These are phyloP conservation scores for Margaritifera margaritifera DNA, from an alignment of 2,888 invertebrate genomes.

Conservation along the genomic window DNA sequence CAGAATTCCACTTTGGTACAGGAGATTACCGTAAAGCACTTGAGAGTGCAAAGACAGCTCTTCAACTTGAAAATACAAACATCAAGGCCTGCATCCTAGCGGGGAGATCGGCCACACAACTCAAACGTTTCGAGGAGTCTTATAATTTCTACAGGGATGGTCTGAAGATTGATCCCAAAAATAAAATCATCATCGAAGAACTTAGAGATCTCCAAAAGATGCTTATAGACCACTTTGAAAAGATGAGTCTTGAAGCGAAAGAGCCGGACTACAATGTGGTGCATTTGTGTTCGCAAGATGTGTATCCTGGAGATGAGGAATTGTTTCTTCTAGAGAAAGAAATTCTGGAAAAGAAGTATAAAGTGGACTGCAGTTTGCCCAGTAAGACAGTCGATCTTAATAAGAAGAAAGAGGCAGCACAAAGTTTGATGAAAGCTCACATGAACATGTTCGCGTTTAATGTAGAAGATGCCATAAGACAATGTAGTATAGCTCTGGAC, in stretches of 20 bases:
- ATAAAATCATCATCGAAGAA: constrained; percentile 42
- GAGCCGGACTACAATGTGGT: constrained; percentile 56
- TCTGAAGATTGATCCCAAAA: constrained; percentile 49
- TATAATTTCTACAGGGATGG: constrained; percentile 53
- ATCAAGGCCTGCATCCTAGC: constrained; percentile 38
- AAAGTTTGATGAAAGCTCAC: constrained; percentile 46
- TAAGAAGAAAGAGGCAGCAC: constrained; percentile 37
- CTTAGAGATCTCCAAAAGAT: constrained; percentile 53
- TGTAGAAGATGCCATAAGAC: constrained; percentile 37
- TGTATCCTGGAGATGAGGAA: constrained; percentile 63
- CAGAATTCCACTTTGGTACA: constrained; percentile 16
- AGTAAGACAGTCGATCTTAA: constrained; percentile 14
- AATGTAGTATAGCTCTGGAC: constrained; percentile 31
- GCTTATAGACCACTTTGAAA: constrained; percentile 44
- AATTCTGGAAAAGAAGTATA: constrained; percentile 55
- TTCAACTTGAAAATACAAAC: constrained; percentile 27
- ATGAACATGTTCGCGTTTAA: constrained; percentile 39
- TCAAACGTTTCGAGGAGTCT: constrained; percentile 50
- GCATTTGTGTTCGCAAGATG: constrained; percentile 54
- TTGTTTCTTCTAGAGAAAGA: constrained; percentile 53
- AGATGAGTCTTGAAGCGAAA: constrained; percentile 14
- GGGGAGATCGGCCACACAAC: constrained; percentile 43
- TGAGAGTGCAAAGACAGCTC: constrained; percentile 44
- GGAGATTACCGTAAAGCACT: constrained; percentile 35
- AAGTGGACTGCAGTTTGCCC: constrained; percentile 24